Evolutionary conservation across 2,113 vertebrate species (phyloP), one percentile per base, ranked within the genome.

Genomic region (Petromus typicus): DNA sequence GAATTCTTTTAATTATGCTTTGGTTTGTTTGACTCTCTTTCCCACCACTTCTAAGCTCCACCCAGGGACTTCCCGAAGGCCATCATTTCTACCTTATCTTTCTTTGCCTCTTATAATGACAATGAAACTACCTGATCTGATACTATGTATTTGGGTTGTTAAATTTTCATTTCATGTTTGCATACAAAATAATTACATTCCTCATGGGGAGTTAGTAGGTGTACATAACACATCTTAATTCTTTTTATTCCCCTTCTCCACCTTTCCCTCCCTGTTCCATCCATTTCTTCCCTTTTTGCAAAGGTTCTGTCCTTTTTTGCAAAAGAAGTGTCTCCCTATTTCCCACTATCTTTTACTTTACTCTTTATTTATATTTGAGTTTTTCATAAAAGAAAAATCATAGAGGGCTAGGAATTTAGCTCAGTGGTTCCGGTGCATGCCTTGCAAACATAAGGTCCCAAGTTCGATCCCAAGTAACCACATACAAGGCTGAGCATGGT

Each of bases 1-100:
- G 89, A 95, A 86, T 83, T 71, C 82, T 93, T 95, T 82, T 94
- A 95, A 96, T 94, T 93, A 80, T 90, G 76, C 67, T 78, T 54
- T 82, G 51, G 7, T 40, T 90, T 83, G 23, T 91, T 87, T 84
- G 91, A 94, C 67, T 86, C 71, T 80, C 23, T 89, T 92, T 90
- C 48, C 67, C 83, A 69, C 76, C 75, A 54, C 45, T 87, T 69
- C 90, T 34, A 37, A 87, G 43, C 56, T 66, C 48, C 5, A 67
- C 16, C 2, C 40, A 34, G 25, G 40, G 67, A 67, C 27, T 93
- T 86, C 23, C 66, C 27, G 10, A 1, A 57, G n/a, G 12, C 73
- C 20, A 30, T 54, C 64, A 64, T 9, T 4, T 57, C 71, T 27
- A 6, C 43, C 40, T 73, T 45, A 54, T 37, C 57, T 57, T 43